Percentiles rank a stretch among this genome's conserved stretches.
Conservation (phyloP, 2,797 vertebrate genomes). For the Peromyscus attwateri region DNA sequence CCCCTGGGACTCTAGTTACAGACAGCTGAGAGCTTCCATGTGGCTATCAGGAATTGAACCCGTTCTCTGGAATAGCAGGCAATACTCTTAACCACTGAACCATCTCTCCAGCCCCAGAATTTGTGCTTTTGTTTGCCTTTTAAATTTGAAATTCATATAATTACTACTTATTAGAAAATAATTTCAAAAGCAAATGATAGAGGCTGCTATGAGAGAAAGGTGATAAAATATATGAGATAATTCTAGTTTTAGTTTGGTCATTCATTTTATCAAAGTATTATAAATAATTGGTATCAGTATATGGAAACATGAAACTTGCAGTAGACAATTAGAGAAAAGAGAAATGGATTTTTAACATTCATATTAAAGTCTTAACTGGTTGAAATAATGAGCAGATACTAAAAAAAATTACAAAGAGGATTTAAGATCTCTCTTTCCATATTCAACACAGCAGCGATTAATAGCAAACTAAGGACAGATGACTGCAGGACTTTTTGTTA, state of each 20-base stretch:
- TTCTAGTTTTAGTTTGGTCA: neutral
- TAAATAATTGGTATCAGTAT: neutral
- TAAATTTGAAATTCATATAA: neutral
- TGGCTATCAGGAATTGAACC: neutral
- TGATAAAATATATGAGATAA: neutral
- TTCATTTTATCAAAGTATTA: neutral
- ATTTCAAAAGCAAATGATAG: neutral
- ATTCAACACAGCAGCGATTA: neutral
- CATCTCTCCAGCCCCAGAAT: no score
- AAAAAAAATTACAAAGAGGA: neutral
- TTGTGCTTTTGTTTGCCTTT: neutral
- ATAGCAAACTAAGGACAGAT: neutral
- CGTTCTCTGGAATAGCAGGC: no score
- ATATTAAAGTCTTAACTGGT: neutral
- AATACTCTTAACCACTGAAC: no score
- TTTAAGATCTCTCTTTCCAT: neutral
- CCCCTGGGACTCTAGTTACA: no score
- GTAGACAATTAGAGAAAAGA: neutral
- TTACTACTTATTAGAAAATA: neutral
- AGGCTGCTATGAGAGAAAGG: neutral
- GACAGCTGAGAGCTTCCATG: no score
- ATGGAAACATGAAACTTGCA: neutral
- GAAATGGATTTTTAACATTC: neutral
- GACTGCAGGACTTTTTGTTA: neutral
- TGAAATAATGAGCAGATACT: neutral